Evolutionary conservation across 2,113 vertebrate genomes (phyloP), one percentile per base, ranked within the genome.

Genomic region (Apodemus sylvaticus): DNA sequence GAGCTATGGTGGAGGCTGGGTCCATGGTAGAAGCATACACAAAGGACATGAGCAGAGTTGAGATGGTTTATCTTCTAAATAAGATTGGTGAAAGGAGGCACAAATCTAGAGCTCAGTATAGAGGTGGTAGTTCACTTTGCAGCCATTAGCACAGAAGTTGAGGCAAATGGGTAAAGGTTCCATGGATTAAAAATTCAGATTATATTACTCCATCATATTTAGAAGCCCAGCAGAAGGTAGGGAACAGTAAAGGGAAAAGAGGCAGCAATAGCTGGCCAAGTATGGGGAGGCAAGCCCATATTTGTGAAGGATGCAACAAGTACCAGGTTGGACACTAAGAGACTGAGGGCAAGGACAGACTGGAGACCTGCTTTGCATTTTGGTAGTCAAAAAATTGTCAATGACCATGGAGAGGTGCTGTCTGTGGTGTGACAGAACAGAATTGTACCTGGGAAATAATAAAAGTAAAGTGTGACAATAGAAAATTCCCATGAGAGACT

Each of bases 31-130:
- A 55, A 7, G 10, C 14, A 16, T n/a, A 0, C 5, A 36, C 3
- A 26, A 24, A 45, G 19, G 17, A 55, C 1, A 6, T 29, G 39
- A 55, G 1, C 6, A 3, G 29, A 51, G 51, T 5, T 0, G 5
- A 51, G 31, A 10, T 31, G 11, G 6, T 3, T 71, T 71, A 36
- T 62, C 55, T 36, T 34, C 55, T 82, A 16, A 48, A 34, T 86
- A 60, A 87, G 76, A 11, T 4, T 39, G 55, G 53, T 42, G 55
- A 26, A n/a, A 88, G 5, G 42, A 36, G 17, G 17, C 70, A 7
- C 6, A 11, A 10, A 20, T n/a, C 64, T 60, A 66, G 58, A 90
- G 34, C 29, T 74, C 60, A 64, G 36, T 13, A 20, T 7, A 62
- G 91, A 93, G 42, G 24, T 53, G 60, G 26, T 48, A 11, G 36